Percentiles rank a stretch among this genome's conserved stretches.
These are phyloP conservation scores for Danionella dracula DNA, from an alignment of 2,797 vertebrate species.

Conservation along the genomic window DNA sequence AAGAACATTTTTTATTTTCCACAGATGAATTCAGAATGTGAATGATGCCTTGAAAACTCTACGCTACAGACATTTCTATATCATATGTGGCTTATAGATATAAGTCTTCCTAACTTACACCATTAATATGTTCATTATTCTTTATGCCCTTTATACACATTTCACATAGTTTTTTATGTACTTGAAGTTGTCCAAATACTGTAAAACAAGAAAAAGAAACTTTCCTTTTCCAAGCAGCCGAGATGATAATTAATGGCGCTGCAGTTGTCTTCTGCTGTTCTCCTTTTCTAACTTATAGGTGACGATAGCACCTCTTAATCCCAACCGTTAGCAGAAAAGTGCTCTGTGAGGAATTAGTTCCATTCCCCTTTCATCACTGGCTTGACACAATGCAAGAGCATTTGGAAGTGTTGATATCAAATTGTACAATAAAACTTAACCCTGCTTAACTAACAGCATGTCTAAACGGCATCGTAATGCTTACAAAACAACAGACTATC, in stretches of 20 bases:
- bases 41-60: too few species aligned
- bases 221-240: neutral
- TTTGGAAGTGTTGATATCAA: conserved; percentile 35
- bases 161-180: too few species aligned
- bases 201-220: too few species aligned
- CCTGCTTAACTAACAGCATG: conserved; percentile 13
- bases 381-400: neutral
- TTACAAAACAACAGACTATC: conserved; percentile 26
- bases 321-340: conserved; percentile 12
- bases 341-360: neutral
- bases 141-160: too few species aligned
- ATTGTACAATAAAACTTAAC: conserved; percentile 30
- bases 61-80: too few species aligned
- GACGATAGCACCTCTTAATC: neutral
- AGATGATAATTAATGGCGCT: neutral
- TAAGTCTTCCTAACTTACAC: too few species aligned
- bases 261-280: neutral
- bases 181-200: too few species aligned
- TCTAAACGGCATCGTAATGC: conserved; percentile 39
- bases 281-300: conserved; percentile 5
- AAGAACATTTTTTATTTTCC: too few species aligned
- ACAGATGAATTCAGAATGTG: too few species aligned
- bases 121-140: too few species aligned
- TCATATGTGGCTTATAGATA: too few species aligned
- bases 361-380: neutral